Base-by-base conservation (phyloP, 2,888 invertebrate species). In the Elysia crispata region DNA sequence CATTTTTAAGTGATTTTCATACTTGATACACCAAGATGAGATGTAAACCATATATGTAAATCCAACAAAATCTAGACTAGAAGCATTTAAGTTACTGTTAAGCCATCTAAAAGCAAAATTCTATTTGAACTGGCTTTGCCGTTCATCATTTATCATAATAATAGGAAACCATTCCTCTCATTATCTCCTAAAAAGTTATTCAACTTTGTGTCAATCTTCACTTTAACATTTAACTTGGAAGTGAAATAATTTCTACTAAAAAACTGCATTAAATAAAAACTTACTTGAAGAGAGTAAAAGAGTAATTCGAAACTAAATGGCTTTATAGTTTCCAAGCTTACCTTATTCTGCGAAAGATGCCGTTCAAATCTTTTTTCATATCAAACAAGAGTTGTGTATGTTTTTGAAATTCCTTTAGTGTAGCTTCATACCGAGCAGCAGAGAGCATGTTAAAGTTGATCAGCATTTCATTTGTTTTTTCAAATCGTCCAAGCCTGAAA, bases 381-480 rank as follows among this genome's bases (percentile, higher is more conserved):
- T 98, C 97, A 13, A 95, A 92, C 1, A 99, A 93, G 1, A 97
- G 93, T 82, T 95, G 95, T 0, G 97, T 97, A 90, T 98, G 98
- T 86, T 95, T 96, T 89, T 96, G 97, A 88, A 98, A 97, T 90
- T 99, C 98, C 0, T 95, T 95, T 13, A 95, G 95, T 0, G 98
- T 97, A 28, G 95, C 95, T 89, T 97, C 96, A 77, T 97, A 94
- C 18, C 99, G 94, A 83, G 95, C 95, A 1, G 96, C 95, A 0
- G 98, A 97, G n/a, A 99, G 92, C 25, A 97, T 96, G 92, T 98
- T 98, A 91, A 98, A 98, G 92, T 98, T 99, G 15, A 97, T 95
- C 49, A 99, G 93, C 99, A 99, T 99, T 93, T 99, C 99, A 90
- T 99, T 99, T 0, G 99, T 99, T 92, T 99, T 99, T 91, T 99